These are phyloP conservation scores for Pantelozetes paolii DNA, from an alignment of 2,888 invertebrate genomes.

Conservation along the genomic window DNA sequence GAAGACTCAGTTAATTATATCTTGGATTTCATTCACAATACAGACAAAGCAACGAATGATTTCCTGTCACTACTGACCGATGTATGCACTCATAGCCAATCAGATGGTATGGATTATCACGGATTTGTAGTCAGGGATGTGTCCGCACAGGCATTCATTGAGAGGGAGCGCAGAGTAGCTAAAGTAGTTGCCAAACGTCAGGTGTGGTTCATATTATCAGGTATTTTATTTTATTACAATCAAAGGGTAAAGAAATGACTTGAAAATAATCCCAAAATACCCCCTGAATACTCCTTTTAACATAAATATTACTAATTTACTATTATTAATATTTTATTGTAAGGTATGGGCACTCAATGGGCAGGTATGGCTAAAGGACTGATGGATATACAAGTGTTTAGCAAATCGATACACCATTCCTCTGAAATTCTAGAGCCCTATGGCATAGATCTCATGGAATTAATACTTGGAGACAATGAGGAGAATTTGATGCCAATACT, in stretches of 20 bases:
- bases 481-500: constrained; percentile 52
- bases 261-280: too few relatives aligned
- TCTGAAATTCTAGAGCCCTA: constrained; percentile 52
- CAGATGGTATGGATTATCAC: constrained; percentile 12
- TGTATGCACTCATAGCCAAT: constrained; percentile 58
- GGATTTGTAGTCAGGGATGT: constrained; percentile 20
- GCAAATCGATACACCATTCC: constrained; percentile 53
- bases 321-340: neutral
- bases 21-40: constrained; percentile 28
- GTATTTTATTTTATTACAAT: constrained; percentile 56
- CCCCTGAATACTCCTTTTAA: too few relatives aligned
- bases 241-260: neutral
- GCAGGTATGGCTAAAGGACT: constrained; percentile 56
- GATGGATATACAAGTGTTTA: constrained; percentile 55
- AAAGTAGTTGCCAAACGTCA: constrained; percentile 60
- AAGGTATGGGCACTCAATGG: constrained; percentile 55
- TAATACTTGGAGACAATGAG: constrained; percentile 50
- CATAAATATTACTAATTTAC: too few relatives aligned
- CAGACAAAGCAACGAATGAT: neutral
- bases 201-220: constrained; percentile 90
- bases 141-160: neutral
- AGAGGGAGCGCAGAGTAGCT: neutral
- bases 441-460: constrained; percentile 54
- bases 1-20: constrained; percentile 60
- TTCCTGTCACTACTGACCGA: constrained; percentile 67